A percentile compares a stretch with the other conserved stretches of the same genome.
phyloP scores from a whole-genome alignment of 1,140 invertebrate species.

The Aphis craccivora region DNA sequence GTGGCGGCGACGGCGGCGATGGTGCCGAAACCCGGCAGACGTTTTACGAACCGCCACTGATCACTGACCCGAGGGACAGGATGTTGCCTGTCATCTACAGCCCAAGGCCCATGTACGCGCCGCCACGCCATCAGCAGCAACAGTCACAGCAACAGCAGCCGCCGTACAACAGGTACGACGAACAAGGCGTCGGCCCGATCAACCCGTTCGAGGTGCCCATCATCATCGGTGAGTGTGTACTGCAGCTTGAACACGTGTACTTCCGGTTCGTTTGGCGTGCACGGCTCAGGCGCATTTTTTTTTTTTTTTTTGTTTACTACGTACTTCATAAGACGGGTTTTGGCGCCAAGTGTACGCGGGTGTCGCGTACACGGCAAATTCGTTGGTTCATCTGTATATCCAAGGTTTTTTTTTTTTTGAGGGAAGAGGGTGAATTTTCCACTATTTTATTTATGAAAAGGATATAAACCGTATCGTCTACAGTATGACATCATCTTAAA shows the following conservation, averaged over 20 bases:
- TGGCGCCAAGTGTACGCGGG: neutral
- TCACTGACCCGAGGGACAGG: slow-evolving; percentile 50
- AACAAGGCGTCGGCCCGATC: neutral
- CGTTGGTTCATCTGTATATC: neutral
- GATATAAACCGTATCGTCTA: too few species aligned
- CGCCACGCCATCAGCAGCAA: neutral
- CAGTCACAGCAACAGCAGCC: neutral
- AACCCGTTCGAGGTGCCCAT: slow-evolving; percentile 44
- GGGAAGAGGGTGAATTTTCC: too few species aligned
- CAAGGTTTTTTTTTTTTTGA: too few species aligned
- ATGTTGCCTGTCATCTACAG: slow-evolving; percentile 54
- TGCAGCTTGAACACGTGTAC: neutral
- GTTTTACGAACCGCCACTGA: slow-evolving; percentile 26
- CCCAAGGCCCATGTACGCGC: slow-evolving; percentile 40
- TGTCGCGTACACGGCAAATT: neutral
- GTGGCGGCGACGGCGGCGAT: neutral
- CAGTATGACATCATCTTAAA: too few species aligned
- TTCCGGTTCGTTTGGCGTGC: neutral
- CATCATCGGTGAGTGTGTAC: slow-evolving; percentile 44
- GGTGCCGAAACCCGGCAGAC: neutral
- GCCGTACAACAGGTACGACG: slow-evolving; percentile 38
- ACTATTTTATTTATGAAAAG: too few species aligned
- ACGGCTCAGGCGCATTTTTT: neutral
- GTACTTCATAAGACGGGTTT: neutral
- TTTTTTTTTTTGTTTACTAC: neutral